Conservation (phyloP, 2,888 invertebrate genomes). For the Spodoptera littoralis region DNA sequence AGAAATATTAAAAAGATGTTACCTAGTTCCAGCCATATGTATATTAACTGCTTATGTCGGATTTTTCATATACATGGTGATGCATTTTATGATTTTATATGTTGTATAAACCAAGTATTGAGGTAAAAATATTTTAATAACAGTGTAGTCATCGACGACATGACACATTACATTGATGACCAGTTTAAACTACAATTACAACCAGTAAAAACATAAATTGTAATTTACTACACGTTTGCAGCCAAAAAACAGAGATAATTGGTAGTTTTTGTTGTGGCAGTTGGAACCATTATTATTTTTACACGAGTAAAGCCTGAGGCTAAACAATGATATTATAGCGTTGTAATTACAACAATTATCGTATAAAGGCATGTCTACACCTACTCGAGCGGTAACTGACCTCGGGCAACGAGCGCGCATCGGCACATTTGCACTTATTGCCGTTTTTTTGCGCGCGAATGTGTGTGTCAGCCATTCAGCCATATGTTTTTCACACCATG, state of each 20-base stretch:
- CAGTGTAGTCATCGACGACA: too few relatives aligned
- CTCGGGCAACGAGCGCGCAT: constrained; percentile 54
- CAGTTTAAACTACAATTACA: neutral
- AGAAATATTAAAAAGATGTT: too few relatives aligned
- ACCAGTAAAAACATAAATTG: constrained; percentile 4
- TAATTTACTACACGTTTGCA: neutral
- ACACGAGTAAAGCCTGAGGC: constrained; percentile 5
- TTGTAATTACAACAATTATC: constrained; percentile 24
- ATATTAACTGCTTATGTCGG: too few relatives aligned
- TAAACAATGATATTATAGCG: constrained; percentile 9
- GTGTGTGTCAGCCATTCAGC: constrained; percentile 16
- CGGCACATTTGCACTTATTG: constrained; percentile 43
- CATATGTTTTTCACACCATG: constrained; percentile 25
- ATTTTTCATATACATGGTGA: too few relatives aligned
- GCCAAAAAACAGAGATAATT: constrained; percentile 10
- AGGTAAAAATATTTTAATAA: too few relatives aligned
- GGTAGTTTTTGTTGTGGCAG: constrained; percentile 7
- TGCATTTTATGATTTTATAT: too few relatives aligned
- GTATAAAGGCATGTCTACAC: constrained; percentile 24
- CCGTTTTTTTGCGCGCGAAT: constrained; percentile 39
- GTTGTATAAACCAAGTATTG: too few relatives aligned
- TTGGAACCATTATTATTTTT: constrained; percentile 5
- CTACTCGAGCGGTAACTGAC: constrained; percentile 59
- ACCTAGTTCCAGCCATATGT: too few relatives aligned
- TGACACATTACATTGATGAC: too few relatives aligned